These are phyloP conservation scores for Drosophila neotestacea DNA, from an alignment of 2,888 invertebrate genomes.

Conservation along the genomic window DNA sequence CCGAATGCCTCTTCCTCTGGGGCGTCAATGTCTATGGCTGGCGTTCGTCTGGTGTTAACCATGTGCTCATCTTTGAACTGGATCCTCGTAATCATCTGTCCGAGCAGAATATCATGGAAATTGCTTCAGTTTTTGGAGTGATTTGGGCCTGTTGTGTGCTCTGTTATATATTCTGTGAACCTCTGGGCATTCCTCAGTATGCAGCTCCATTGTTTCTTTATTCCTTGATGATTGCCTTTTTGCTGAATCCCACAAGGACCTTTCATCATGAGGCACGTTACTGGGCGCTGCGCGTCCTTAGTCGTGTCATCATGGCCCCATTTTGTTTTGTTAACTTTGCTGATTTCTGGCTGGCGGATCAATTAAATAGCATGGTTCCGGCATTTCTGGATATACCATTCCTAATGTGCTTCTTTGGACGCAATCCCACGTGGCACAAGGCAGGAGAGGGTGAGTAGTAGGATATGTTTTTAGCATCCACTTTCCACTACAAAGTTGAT, in stretches of 20 bases:
- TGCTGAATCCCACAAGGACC: slow-evolving; percentile 91
- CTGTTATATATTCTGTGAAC: slow-evolving; percentile 89
- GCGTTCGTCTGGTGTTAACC: slow-evolving; percentile 93
- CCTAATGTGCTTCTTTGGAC: slow-evolving; percentile 91
- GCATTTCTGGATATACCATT: slow-evolving; percentile 93
- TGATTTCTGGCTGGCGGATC: slow-evolving; percentile 95
- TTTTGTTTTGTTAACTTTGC: slow-evolving; percentile 93
- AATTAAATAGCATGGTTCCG: slow-evolving; percentile 91
- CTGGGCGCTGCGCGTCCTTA: slow-evolving; percentile 88
- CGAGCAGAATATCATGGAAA: slow-evolving; percentile 92
- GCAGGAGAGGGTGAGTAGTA: slow-evolving; percentile 79
- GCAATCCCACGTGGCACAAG: slow-evolving; percentile 87
- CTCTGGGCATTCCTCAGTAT: slow-evolving; percentile 91
- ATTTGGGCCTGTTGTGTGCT: slow-evolving; percentile 90
- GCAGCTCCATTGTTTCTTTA: slow-evolving; percentile 90
- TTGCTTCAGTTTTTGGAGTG: slow-evolving; percentile 91
- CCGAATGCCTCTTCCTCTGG: slow-evolving; percentile 91
- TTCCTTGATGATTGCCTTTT: slow-evolving; percentile 88
- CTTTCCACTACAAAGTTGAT: background rate
- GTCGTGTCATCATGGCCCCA: slow-evolving; percentile 90
- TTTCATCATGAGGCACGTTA: slow-evolving; percentile 91
- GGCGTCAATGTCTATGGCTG: slow-evolving; percentile 93
- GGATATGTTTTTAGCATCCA: background rate
- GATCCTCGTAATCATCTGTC: slow-evolving; percentile 92
- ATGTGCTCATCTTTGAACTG: slow-evolving; percentile 93